Percentiles rank a stretch among this genome's conserved stretches.
phyloP scores from a whole-genome alignment of 2,797 vertebrate species.

The Hapalemur alaotrensis region DNA sequence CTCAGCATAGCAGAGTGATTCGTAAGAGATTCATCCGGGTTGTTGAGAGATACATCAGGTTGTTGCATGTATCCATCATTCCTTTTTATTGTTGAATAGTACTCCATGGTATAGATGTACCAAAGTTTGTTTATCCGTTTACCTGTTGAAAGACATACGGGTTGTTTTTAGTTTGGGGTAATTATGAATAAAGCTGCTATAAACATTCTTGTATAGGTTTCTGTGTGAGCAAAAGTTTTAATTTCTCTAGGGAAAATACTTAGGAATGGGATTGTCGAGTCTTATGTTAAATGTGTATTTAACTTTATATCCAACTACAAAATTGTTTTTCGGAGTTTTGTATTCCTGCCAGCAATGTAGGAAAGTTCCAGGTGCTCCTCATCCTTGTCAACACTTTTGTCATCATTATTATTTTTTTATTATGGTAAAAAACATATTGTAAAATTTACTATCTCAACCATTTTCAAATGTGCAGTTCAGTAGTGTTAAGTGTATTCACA shows the following conservation, averaged over 20 bases:
- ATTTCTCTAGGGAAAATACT: neutral
- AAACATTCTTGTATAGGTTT: neutral
- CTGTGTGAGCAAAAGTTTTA: neutral
- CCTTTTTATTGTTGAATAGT: neutral
- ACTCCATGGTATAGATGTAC: neutral
- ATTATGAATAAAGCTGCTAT: neutral
- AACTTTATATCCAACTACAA: neutral
- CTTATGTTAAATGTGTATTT: neutral
- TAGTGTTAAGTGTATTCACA: neutral
- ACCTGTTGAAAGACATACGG: neutral
- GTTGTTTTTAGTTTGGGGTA: neutral
- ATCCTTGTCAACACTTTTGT: neutral
- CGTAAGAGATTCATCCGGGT: neutral
- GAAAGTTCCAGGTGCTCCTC: neutral
- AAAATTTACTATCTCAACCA: neutral
- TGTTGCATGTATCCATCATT: accelerated
- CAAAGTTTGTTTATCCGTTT: neutral
- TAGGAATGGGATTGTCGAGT: neutral
- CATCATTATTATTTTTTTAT: neutral
- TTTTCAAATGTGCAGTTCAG: neutral
- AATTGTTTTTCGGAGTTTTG: neutral
- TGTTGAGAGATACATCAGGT: neutral
- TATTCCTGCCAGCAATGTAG: neutral
- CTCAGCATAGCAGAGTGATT: neutral
- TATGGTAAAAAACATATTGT: neutral